These are phyloP conservation scores for Acinonyx jubatus DNA, from an alignment of 2,113 vertebrate species.

Conservation along the genomic window DNA sequence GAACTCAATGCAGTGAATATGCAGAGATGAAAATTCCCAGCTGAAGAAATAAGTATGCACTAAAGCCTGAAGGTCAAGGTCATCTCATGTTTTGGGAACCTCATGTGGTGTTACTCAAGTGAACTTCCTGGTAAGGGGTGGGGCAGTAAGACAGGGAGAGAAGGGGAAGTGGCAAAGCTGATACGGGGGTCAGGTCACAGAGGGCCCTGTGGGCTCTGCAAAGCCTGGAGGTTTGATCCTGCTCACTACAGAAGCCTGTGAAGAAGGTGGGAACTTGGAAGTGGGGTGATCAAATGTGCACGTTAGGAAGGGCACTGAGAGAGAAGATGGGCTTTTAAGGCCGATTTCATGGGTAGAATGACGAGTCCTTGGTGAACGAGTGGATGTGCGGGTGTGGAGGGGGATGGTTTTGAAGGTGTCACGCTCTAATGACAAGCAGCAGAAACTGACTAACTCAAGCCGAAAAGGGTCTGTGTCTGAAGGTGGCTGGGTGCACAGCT, in stretches of 20 bases:
- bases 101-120: neutral
- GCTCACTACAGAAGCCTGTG: accelerated
- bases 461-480: neutral
- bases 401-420: accelerated
- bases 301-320: neutral
- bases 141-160: neutral
- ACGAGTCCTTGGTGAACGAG: accelerated
- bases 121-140: constrained; percentile 45
- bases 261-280: neutral
- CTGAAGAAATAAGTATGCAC: neutral
- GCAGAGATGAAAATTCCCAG: neutral
- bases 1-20: neutral
- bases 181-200: neutral
- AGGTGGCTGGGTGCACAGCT: neutral
- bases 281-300: neutral
- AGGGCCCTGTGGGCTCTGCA: neutral
- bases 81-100: constrained; percentile 28
- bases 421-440: accelerated
- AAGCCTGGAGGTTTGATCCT: too few species aligned
- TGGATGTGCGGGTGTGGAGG: accelerated
- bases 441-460: accelerated
- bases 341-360: accelerated
- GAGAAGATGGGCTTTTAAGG: neutral
- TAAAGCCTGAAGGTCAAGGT: neutral
- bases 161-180: constrained; percentile 55